phyloP scores from a whole-genome alignment of 2,113 vertebrate species.

The Equus przewalskii region DNA sequence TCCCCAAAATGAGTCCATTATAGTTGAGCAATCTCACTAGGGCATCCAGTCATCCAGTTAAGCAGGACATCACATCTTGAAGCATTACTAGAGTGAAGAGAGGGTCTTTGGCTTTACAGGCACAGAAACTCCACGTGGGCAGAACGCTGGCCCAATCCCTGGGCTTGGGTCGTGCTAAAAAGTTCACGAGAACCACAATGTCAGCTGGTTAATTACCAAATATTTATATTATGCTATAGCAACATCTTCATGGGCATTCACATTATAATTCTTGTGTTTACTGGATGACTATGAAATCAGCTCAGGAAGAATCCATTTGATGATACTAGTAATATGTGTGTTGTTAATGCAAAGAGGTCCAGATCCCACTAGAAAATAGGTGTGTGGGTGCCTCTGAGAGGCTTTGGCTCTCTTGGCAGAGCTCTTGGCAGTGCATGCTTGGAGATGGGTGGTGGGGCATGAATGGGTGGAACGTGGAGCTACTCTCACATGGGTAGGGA shows the following conservation, averaged over 20 bases:
- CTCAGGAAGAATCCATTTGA: neutral
- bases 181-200: neutral
- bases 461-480: neutral
- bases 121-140: neutral
- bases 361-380: neutral
- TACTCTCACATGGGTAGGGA: neutral
- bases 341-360: neutral
- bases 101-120: neutral
- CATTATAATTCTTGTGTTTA: neutral
- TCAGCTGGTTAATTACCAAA: neutral
- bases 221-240: neutral
- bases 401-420: neutral
- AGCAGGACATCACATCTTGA: neutral
- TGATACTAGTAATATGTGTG: neutral
- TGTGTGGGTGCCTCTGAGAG: neutral
- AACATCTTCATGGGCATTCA: neutral
- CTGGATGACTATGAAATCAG: neutral
- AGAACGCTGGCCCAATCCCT: neutral
- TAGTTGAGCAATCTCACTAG: neutral
- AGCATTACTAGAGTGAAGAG: neutral
- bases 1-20: neutral
- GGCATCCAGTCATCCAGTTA: neutral
- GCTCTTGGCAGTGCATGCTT: rapidly evolving
- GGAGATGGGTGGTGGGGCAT: no score
- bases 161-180: neutral